Evolutionary conservation across 2,797 vertebrate species (phyloP).

Genomic region (Pteropus rufus): DNA sequence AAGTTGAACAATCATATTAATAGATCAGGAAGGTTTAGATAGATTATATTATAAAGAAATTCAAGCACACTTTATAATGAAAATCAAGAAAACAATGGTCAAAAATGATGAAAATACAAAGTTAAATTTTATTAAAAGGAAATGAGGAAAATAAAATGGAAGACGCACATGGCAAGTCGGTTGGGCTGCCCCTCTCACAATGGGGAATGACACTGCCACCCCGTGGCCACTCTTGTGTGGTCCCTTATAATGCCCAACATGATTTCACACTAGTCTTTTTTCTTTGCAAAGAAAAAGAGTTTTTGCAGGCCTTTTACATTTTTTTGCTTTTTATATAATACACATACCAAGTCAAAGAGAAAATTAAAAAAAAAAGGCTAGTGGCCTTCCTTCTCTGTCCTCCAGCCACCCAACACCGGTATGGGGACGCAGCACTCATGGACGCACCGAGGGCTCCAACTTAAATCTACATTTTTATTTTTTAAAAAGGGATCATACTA

Average conservation of each 20-base stretch:
- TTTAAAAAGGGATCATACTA: background rate
- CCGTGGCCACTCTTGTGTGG: background rate
- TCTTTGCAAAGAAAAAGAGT: background rate
- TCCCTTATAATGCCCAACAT: background rate
- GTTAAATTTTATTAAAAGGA: background rate
- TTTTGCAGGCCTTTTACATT: background rate
- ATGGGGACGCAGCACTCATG: background rate
- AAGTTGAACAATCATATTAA: constrained; percentile 61
- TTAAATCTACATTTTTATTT: background rate
- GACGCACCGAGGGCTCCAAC: background rate
- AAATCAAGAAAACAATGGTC: background rate
- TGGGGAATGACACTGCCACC: background rate
- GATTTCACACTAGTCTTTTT: background rate
- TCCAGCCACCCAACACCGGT: background rate
- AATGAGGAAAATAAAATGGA: background rate
- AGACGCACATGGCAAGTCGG: background rate
- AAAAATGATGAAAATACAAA: constrained; percentile 2
- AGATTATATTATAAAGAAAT: background rate
- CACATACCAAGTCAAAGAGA: background rate
- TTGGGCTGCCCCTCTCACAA: background rate
- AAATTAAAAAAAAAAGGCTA: background rate
- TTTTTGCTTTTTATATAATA: background rate
- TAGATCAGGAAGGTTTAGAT: constrained; percentile 24
- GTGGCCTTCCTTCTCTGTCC: background rate
- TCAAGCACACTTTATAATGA: background rate